phyloP scores from a whole-genome alignment of 2,888 invertebrate species.

The Drosophila atroscutellata region DNA sequence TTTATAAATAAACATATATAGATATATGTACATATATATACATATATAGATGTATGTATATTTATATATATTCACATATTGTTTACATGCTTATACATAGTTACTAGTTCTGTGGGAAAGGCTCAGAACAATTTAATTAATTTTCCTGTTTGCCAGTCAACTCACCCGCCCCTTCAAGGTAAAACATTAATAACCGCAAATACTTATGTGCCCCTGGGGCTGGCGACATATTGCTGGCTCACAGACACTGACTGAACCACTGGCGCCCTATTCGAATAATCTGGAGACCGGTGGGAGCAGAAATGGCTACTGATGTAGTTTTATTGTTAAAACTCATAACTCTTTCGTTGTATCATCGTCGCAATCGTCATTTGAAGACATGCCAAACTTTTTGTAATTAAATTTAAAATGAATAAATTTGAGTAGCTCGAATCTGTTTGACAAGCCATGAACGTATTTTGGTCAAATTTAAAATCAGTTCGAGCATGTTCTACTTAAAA shows the following conservation, averaged over 20 bases:
- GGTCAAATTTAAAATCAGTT: background rate
- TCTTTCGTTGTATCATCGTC: background rate
- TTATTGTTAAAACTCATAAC: background rate
- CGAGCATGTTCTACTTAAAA: background rate
- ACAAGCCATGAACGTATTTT: background rate
- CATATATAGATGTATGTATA: background rate
- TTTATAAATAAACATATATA: background rate
- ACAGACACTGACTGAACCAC: background rate
- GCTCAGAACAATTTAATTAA: conserved; percentile 46
- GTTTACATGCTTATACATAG: background rate
- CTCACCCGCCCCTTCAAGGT: background rate
- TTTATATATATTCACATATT: background rate
- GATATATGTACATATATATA: background rate
- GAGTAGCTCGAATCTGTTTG: background rate
- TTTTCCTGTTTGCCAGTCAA: conserved; percentile 23
- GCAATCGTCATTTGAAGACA: background rate
- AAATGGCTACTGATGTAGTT: background rate
- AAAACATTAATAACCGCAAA: conserved; percentile 17
- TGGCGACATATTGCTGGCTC: background rate
- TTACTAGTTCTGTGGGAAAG: background rate
- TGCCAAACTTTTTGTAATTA: background rate
- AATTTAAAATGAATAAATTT: background rate
- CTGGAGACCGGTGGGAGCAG: background rate
- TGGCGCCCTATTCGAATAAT: conserved; percentile 1
- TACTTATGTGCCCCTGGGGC: background rate